phyloP scores from a whole-genome alignment of 92 coral and sea anemone genomes.

The Scolanthus callimorphus region DNA sequence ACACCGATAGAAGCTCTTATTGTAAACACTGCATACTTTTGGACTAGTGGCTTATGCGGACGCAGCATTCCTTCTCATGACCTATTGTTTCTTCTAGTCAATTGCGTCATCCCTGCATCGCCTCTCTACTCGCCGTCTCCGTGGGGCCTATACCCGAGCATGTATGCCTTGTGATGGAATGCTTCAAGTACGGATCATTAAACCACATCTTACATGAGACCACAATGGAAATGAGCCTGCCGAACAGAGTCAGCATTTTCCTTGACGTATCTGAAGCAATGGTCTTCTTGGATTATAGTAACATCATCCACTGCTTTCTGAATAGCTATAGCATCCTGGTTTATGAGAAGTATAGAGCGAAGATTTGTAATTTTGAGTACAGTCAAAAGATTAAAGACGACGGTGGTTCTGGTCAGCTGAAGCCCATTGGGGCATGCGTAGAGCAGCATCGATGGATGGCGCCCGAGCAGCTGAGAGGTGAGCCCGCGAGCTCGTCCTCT shows the following conservation, averaged over 20 bases:
- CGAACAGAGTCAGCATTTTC: constrained; percentile 37
- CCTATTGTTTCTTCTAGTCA: constrained; percentile 45
- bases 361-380: constrained; percentile 63
- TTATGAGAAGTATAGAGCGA: constrained; percentile 43
- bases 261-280: constrained; percentile 79
- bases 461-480: constrained; percentile 51
- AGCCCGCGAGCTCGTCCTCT: constrained; percentile 37
- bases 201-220: constrained; percentile 63
- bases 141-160: constrained; percentile 40
- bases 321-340: constrained; percentile 67
- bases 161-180: constrained; percentile 70
- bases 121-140: constrained; percentile 76
- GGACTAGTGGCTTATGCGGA: too few relatives aligned
- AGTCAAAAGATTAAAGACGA: constrained; percentile 35
- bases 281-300: constrained; percentile 51
- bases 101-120: constrained; percentile 73
- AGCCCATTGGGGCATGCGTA: constrained; percentile 11
- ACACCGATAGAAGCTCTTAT: too few relatives aligned
- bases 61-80: too few relatives aligned
- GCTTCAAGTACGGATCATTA: constrained; percentile 62
- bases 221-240: constrained; percentile 36
- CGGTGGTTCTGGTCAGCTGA: not conserved
- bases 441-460: constrained; percentile 72
- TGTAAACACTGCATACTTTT: too few relatives aligned
- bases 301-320: constrained; percentile 75